Conservation (phyloP, 37 sponge, comb jelly and placozoan species). For the Mnemiopsis leidyi region DNA sequence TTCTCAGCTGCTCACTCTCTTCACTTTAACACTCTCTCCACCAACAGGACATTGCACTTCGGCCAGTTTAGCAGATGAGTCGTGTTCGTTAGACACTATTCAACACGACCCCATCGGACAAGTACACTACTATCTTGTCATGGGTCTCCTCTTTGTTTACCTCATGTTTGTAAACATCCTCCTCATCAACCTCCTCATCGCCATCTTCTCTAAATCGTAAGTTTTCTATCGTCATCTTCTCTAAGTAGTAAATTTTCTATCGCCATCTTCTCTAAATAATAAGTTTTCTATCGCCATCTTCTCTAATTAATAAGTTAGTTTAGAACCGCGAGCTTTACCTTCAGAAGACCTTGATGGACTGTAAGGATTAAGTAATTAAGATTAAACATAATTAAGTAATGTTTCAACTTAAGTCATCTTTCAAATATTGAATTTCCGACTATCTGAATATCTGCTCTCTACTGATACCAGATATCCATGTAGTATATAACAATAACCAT, state of each 20-base stretch:
- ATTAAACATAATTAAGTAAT: no score
- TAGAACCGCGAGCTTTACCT: no score
- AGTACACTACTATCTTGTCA: conserved; percentile 54
- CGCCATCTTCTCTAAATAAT: conserved; percentile 64
- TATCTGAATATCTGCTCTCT: no score
- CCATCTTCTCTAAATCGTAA: conserved; percentile 65
- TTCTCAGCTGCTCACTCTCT: no score
- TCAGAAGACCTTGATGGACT: no score
- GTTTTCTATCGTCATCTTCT: conserved; percentile 52
- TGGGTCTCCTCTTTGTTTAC: background rate
- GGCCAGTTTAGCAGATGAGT: background rate
- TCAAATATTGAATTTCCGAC: no score
- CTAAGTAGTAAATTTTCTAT: conserved; percentile 40
- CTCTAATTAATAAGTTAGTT: conserved; percentile 58
- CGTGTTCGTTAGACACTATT: background rate
- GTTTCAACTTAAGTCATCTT: no score
- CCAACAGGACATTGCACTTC: background rate
- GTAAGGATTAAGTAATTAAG: no score
- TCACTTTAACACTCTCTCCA: no score
- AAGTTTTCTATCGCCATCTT: conserved; percentile 49
- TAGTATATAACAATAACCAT: no score
- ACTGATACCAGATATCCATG: no score
- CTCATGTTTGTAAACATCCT: conserved; percentile 52
- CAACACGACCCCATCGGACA: conserved; percentile 1
- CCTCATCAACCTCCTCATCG: conserved; percentile 48